Conservation (phyloP, 2,797 vertebrate genomes). For the Chloroceryle amazona region DNA sequence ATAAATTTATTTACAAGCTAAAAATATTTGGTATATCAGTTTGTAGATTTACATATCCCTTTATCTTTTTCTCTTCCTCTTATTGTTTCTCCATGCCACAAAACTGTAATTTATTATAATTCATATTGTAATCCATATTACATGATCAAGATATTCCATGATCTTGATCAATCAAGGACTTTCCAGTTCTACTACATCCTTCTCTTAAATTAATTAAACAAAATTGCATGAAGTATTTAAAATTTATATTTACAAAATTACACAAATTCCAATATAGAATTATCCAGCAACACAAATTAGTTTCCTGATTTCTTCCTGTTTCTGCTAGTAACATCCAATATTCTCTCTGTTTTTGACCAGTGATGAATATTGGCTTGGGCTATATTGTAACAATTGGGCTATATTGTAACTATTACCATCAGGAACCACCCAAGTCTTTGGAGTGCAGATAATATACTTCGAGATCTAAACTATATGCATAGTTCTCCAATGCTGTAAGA, state of each 20-base stretch:
- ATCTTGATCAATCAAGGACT: not conserved
- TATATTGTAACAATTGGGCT: no score
- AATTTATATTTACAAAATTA: not conserved
- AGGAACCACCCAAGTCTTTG: not conserved
- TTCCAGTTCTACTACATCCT: not conserved
- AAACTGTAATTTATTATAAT: not conserved
- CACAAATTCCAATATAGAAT: not conserved
- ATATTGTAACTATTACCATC: not conserved
- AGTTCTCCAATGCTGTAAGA: not conserved
- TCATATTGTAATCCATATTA: not conserved
- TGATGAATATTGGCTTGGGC: not conserved
- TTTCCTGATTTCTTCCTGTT: not conserved
- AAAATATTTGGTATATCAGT: not conserved
- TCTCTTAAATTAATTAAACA: not conserved
- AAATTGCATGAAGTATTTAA: not conserved
- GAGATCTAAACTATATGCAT: not conserved
- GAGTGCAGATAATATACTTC: not conserved
- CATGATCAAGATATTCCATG: not conserved
- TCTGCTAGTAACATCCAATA: not conserved
- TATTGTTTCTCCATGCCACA: not conserved
- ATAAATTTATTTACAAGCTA: not conserved
- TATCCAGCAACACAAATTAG: not conserved
- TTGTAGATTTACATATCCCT: not conserved
- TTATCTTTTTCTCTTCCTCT: not conserved
- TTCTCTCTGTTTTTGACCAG: not conserved